Conservation (phyloP, 1,140 invertebrate species). For the Calliphora vicina region DNA sequence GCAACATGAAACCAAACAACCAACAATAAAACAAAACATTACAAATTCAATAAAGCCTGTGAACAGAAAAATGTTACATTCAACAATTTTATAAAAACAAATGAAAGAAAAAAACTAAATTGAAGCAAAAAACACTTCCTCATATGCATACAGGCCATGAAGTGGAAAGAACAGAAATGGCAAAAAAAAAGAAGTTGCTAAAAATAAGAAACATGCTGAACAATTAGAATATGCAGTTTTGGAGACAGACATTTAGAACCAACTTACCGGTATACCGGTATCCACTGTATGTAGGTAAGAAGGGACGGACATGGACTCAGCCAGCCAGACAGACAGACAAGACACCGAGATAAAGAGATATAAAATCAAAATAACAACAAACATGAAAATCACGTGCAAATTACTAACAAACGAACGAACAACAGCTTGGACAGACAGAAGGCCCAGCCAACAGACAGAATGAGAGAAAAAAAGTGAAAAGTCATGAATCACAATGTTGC, state of each 20-base stretch:
- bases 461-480: conserved; percentile 12
- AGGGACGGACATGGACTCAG: background rate
- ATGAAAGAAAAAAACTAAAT: background rate
- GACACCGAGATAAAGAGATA: background rate
- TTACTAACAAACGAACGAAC: background rate
- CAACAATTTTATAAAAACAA: background rate
- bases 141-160: background rate
- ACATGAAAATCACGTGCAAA: conserved; percentile 32
- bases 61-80: background rate
- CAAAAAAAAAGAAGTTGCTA: background rate
- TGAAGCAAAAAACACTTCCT: conserved; percentile 23
- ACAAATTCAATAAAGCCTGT: background rate
- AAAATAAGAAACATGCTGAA: background rate
- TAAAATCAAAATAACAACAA: conserved; percentile 18
- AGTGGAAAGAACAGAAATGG: no score
- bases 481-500: conserved; percentile 21
- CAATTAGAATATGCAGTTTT: conserved; percentile 13
- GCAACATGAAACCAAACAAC: background rate
- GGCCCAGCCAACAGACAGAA: background rate
- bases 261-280: no score
- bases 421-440: background rate
- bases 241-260: background rate
- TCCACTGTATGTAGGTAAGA: no score
- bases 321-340: background rate
- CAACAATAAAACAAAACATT: background rate